Conservation (phyloP, 2,797 vertebrate genomes). For the Sebastes diaconus region DNA sequence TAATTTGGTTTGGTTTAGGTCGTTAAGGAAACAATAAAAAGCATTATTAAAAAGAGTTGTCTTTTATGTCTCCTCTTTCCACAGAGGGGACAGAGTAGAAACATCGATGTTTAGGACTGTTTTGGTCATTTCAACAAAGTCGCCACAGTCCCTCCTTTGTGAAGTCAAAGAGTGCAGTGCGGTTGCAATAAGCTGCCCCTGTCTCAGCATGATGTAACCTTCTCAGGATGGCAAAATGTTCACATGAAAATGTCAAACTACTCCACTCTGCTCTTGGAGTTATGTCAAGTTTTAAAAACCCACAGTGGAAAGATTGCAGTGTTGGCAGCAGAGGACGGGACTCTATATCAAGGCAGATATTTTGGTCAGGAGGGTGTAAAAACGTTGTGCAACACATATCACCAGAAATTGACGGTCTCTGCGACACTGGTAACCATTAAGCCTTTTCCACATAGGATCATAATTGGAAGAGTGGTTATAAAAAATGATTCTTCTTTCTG, state of each 20-base stretch:
- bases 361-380: conserved; percentile 61
- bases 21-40: too few relatives aligned
- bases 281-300: conserved; percentile 43
- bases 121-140: background rate
- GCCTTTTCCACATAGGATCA: conserved; percentile 40
- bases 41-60: too few relatives aligned
- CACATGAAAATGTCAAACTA: conserved; percentile 61
- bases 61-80: background rate
- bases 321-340: conserved; percentile 41
- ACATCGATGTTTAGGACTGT: background rate
- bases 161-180: conserved; percentile 2
- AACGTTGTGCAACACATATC: conserved; percentile 47
- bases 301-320: conserved; percentile 60
- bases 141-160: background rate
- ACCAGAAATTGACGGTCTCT: conserved; percentile 63
- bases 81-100: background rate
- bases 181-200: conserved; percentile 20
- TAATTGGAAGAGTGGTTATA: conserved; percentile 39
- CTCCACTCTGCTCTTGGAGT: conserved; percentile 42
- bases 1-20: too few relatives aligned
- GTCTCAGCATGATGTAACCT: conserved; percentile 50
- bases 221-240: conserved; percentile 53
- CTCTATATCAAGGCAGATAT: conserved; percentile 58
- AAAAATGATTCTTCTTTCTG: conserved; percentile 24
- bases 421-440: conserved; percentile 46